These are phyloP conservation scores for Ectropis crepuscularia DNA, from an alignment of 2,888 invertebrate species.

Conservation along the genomic window DNA sequence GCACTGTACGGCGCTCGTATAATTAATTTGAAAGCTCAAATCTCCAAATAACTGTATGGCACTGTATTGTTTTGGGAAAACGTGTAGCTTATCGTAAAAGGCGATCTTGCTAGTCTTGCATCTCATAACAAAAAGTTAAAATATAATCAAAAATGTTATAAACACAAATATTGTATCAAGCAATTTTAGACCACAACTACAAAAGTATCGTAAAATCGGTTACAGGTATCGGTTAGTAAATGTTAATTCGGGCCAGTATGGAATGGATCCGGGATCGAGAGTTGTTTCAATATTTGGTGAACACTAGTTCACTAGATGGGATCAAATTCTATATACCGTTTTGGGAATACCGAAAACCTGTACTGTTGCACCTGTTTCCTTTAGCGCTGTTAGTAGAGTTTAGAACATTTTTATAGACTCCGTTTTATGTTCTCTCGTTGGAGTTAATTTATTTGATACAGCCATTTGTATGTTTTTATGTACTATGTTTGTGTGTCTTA, in stretches of 20 bases:
- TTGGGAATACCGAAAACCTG: conserved; percentile 44
- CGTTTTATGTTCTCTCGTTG: conserved; percentile 10
- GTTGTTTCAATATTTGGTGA: conserved; percentile 66
- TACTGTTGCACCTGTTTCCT: conserved; percentile 34
- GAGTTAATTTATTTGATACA: conserved; percentile 30
- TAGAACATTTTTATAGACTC: conserved; percentile 6
- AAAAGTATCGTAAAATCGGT: not conserved
- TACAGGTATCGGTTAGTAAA: conserved; percentile 11
- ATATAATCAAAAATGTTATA: too few relatives aligned
- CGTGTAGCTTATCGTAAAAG: too few relatives aligned
- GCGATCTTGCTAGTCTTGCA: too few relatives aligned
- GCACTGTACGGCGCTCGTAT: too few relatives aligned
- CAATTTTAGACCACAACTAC: too few relatives aligned
- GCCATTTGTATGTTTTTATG: conserved; percentile 15
- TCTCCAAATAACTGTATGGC: too few relatives aligned
- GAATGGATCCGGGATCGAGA: conserved; percentile 60
- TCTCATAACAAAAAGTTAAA: too few relatives aligned
- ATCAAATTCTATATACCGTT: conserved; percentile 58
- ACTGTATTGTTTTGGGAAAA: too few relatives aligned
- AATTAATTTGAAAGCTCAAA: too few relatives aligned
- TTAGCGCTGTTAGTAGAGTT: conserved; percentile 21
- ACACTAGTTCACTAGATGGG: conserved; percentile 57
- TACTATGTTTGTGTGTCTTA: too few relatives aligned
- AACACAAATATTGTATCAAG: too few relatives aligned
- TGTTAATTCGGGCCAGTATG: conserved; percentile 43